Conservation (phyloP, 2,113 vertebrate species). For the Electrona antarctica region DNA sequence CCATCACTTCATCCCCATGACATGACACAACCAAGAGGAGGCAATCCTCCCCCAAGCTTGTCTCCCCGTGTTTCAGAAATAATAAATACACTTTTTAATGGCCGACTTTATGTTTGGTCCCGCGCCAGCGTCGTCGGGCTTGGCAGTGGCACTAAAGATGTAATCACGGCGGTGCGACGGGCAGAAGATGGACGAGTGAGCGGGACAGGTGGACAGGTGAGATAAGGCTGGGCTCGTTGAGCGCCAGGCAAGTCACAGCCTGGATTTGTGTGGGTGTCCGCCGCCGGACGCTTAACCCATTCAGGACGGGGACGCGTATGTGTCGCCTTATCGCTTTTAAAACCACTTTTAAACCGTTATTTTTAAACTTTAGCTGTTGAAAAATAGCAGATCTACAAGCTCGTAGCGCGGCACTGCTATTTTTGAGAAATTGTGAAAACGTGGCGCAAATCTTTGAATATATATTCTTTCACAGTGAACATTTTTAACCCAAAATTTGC, state of each 20-base stretch:
- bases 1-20: conserved; percentile 56
- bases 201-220: conserved; percentile 80
- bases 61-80: conserved; percentile 71
- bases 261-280: conserved; percentile 75
- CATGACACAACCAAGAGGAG: conserved; percentile 35
- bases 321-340: no score
- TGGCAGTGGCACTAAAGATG: conserved; percentile 78
- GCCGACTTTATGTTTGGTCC: conserved; percentile 77
- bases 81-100: conserved; percentile 81
- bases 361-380: no score
- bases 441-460: no score
- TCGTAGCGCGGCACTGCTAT: no score
- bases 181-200: conserved; percentile 76
- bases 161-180: conserved; percentile 69
- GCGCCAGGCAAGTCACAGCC: conserved; percentile 61
- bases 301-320: no score
- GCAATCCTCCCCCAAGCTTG: conserved; percentile 67
- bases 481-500: no score
- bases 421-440: no score
- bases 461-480: no score
- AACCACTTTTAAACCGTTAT: no score
- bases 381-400: no score
- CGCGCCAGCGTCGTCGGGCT: conserved; percentile 71
- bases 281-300: conserved; percentile 62
- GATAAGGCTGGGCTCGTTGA: conserved; percentile 78